Conservation (phyloP, 2,113 vertebrate species). For the Coreoperca whiteheadi region DNA sequence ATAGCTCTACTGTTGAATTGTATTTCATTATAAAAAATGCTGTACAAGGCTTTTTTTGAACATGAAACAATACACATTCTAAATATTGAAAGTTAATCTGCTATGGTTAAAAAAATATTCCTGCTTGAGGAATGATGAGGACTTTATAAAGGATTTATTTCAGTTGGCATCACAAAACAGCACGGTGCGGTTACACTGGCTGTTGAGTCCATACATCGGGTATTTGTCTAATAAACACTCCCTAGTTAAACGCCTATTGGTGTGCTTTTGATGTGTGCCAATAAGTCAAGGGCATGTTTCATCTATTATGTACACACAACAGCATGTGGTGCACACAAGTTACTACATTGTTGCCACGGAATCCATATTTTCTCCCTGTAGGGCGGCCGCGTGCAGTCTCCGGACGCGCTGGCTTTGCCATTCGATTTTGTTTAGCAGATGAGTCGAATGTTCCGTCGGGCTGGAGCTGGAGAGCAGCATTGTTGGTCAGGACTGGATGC, state of each 20-base stretch:
- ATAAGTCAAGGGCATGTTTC: conserved; percentile 53
- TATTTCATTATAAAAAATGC: background rate
- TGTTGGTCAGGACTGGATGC: conserved; percentile 47
- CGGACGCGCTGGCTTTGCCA: conserved; percentile 30
- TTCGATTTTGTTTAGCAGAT: conserved; percentile 52
- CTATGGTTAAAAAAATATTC: background rate
- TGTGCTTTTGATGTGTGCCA: conserved; percentile 25
- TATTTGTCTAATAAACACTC: background rate
- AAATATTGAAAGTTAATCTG: background rate
- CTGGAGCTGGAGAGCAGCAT: conserved; percentile 20
- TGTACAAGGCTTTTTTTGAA: background rate
- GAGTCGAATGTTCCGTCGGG: conserved; percentile 60
- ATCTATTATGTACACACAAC: conserved; percentile 33
- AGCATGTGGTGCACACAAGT: conserved; percentile 63
- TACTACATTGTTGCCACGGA: conserved; percentile 33
- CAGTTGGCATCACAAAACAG: background rate
- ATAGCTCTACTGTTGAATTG: background rate
- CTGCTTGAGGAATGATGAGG: background rate
- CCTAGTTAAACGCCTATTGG: background rate
- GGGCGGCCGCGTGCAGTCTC: conserved; percentile 14
- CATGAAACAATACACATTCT: background rate
- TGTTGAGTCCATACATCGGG: background rate
- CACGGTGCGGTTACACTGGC: background rate
- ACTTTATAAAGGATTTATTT: conserved; percentile 27
- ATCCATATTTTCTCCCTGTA: conserved; percentile 56